These are phyloP conservation scores for Lamellibrachia satsuma DNA, from an alignment of 2,888 invertebrate species.

Conservation along the genomic window DNA sequence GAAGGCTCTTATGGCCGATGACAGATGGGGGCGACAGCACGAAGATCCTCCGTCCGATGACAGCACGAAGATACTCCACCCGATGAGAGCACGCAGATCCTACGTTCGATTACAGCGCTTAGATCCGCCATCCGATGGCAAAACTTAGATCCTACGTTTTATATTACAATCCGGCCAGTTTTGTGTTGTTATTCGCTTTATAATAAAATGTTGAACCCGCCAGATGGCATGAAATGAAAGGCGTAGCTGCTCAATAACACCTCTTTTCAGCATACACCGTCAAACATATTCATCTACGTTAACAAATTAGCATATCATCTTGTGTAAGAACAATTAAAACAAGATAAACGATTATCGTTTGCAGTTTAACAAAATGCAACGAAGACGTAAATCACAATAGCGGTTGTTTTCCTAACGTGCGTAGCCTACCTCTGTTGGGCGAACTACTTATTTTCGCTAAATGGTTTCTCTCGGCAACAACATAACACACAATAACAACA, in stretches of 20 bases:
- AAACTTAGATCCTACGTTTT: not conserved
- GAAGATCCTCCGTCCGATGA: not conserved
- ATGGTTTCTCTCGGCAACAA: not conserved
- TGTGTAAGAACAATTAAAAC: not conserved
- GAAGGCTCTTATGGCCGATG: not conserved
- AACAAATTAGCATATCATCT: too few relatives aligned
- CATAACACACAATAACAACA: not conserved
- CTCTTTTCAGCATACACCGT: too few relatives aligned
- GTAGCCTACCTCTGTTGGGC: not conserved
- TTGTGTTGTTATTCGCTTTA: too few relatives aligned
- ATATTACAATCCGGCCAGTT: too few relatives aligned
- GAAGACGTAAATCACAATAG: not conserved
- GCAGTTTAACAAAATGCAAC: not conserved
- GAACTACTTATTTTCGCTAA: not conserved
- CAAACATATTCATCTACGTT: too few relatives aligned
- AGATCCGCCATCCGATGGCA: not conserved
- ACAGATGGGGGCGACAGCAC: not conserved
- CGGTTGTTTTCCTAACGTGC: not conserved
- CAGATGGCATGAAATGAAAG: too few relatives aligned
- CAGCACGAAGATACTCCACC: not conserved
- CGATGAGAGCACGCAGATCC: not conserved
- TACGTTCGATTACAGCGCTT: not conserved
- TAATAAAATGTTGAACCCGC: too few relatives aligned
- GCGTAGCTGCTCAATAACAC: too few relatives aligned
- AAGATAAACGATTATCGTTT: not conserved